These are phyloP conservation scores for Drosophila pseudoananassae DNA, from an alignment of 1,140 invertebrate species.

Conservation along the genomic window DNA sequence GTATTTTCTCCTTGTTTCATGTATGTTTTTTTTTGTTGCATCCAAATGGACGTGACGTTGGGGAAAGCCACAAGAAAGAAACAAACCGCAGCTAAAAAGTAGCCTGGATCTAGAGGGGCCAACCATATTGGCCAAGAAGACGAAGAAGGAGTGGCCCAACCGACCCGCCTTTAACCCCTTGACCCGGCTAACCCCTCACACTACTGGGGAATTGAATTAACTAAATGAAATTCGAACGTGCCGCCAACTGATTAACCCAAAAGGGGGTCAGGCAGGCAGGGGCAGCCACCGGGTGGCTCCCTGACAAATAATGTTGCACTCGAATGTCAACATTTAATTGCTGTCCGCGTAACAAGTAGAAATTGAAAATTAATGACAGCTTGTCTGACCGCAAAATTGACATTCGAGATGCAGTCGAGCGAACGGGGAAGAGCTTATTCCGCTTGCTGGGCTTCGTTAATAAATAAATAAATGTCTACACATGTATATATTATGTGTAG, in stretches of 20 bases:
- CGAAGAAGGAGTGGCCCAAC: no score
- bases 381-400: slow-evolving; percentile 51
- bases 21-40: slow-evolving; percentile 28
- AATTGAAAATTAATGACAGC: slow-evolving; percentile 70
- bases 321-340: slow-evolving; percentile 72
- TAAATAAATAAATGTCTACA: slow-evolving; percentile 2
- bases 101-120: slow-evolving; percentile 9
- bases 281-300: not conserved
- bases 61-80: slow-evolving; percentile 27
- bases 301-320: slow-evolving; percentile 17
- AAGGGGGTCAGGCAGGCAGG: not conserved
- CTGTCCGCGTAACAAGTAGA: slow-evolving; percentile 47
- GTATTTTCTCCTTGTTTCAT: not conserved
- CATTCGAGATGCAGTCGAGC: slow-evolving; percentile 26
- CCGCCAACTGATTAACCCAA: slow-evolving; percentile 40
- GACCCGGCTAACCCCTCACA: not conserved
- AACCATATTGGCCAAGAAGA: no score
- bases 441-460: slow-evolving; percentile 10
- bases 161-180: not conserved
- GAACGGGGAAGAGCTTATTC: not conserved
- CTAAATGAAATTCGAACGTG: slow-evolving; percentile 78
- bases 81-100: slow-evolving; percentile 6
- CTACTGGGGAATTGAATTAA: slow-evolving; percentile 56
- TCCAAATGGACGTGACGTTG: slow-evolving; percentile 53
- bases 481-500: no score